Evolutionary conservation across 2,113 vertebrate species (phyloP).

Genomic region (Apteryx owenii): DNA sequence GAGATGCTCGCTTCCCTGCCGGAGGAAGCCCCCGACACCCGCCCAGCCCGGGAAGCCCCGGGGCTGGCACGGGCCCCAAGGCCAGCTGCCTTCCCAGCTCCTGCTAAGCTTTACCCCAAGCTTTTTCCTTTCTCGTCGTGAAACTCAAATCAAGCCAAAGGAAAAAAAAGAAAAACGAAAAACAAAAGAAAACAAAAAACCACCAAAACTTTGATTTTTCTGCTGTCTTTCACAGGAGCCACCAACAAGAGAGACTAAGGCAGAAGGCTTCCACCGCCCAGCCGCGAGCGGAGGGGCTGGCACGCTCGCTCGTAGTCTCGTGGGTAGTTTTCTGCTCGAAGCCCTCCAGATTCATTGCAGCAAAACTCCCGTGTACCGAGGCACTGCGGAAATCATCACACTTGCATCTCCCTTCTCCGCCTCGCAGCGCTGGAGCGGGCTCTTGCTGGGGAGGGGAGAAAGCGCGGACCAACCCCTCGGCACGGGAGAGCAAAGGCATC

Average conservation of each 20-base stretch:
- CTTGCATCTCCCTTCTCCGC: neutral
- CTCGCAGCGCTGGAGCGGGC: neutral
- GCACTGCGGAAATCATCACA: conserved; percentile 1
- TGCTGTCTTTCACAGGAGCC: conserved; percentile 67
- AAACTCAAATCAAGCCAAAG: conserved; percentile 39
- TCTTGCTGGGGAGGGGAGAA: neutral
- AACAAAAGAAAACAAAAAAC: neutral
- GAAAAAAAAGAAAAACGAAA: conserved; percentile 36
- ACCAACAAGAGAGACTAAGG: conserved; percentile 29
- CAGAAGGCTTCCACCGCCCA: conserved; percentile 65
- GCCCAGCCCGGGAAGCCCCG: neutral
- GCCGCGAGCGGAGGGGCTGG: conserved; percentile 18
- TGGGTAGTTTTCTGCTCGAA: conserved; percentile 52
- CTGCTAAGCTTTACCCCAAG: conserved; percentile 66
- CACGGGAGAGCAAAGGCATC: neutral
- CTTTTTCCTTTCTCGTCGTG: conserved; percentile 30
- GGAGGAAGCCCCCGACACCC: too few species aligned
- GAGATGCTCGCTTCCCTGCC: neutral
- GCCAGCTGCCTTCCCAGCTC: conserved; percentile 68
- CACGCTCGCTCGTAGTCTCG: neutral
- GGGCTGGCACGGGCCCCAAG: neutral
- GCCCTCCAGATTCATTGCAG: conserved; percentile 62
- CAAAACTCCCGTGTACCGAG: neutral
- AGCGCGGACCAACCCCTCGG: neutral
- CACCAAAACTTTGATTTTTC: conserved; percentile 35